Evolutionary conservation across 1,140 invertebrate genomes (phyloP).

Genomic region (Zaprionus kolodkinae): DNA sequence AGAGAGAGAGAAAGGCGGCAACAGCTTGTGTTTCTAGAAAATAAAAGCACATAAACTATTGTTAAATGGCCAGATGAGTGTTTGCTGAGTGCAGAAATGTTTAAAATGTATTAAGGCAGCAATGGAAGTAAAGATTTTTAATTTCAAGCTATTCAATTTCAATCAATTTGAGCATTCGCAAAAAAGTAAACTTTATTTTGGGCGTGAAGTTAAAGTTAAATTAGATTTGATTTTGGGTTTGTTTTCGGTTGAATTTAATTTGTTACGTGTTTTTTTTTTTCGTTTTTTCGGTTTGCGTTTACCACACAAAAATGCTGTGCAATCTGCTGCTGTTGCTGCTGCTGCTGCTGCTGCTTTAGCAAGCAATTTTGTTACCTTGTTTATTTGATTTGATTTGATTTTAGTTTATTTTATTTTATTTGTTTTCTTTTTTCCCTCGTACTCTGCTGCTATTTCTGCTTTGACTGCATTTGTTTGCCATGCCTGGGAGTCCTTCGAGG

Average conservation of each 20-base stretch:
- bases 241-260: neutral
- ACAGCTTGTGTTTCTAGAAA: slow-evolving; percentile 51
- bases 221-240: slow-evolving; percentile 3
- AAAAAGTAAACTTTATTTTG: neutral
- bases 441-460: slow-evolving; percentile 22
- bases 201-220: neutral
- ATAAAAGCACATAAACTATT: slow-evolving; percentile 57
- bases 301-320: slow-evolving; percentile 40
- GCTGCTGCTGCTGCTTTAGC: neutral
- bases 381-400: slow-evolving; percentile 29
- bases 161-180: neutral
- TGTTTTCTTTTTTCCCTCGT: neutral
- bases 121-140: neutral
- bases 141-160: neutral
- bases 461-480: slow-evolving; percentile 60
- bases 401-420: slow-evolving; percentile 14
- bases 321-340: slow-evolving; percentile 20
- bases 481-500: slow-evolving; percentile 21
- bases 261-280: neutral
- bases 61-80: slow-evolving; percentile 32
- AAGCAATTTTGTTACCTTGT: slow-evolving; percentile 27
- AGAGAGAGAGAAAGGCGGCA: slow-evolving; percentile 25
- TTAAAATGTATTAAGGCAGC: neutral
- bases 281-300: slow-evolving; percentile 1
- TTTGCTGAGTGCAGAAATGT: neutral